Conservation (phyloP, 2,888 invertebrate species). For the Napeogenes inachia region DNA sequence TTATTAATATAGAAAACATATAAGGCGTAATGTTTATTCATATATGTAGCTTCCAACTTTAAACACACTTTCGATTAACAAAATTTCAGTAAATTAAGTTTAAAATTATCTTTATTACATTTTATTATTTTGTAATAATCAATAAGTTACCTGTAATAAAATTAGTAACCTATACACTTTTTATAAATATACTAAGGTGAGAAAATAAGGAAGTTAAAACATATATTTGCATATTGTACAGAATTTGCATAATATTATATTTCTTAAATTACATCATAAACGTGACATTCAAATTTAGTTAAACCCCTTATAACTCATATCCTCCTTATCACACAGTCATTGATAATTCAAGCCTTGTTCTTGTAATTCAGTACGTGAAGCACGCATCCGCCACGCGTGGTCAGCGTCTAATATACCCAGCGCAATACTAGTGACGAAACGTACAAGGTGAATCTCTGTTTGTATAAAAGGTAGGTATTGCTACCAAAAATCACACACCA, state of each 20-base stretch:
- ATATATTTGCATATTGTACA: too few relatives aligned
- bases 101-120: too few relatives aligned
- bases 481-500: conserved; percentile 55
- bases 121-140: too few relatives aligned
- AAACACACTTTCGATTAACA: too few relatives aligned
- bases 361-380: conserved; percentile 44
- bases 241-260: background rate
- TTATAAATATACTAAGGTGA: too few relatives aligned
- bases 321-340: conserved; percentile 46
- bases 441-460: conserved; percentile 70
- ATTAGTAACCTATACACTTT: too few relatives aligned
- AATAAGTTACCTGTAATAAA: too few relatives aligned
- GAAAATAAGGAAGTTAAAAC: too few relatives aligned
- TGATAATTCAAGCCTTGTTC: conserved; percentile 48
- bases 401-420: conserved; percentile 53
- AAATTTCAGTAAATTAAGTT: too few relatives aligned
- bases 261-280: conserved; percentile 8
- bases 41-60: too few relatives aligned
- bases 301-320: conserved; percentile 36
- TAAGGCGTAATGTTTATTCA: too few relatives aligned
- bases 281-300: conserved; percentile 32
- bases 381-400: conserved; percentile 57
- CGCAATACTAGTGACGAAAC: conserved; percentile 62
- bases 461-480: conserved; percentile 68
- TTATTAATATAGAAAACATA: too few relatives aligned